Conservation (phyloP, 53 echinoderm and acorn worm genomes). For the Antedon mediterranea region DNA sequence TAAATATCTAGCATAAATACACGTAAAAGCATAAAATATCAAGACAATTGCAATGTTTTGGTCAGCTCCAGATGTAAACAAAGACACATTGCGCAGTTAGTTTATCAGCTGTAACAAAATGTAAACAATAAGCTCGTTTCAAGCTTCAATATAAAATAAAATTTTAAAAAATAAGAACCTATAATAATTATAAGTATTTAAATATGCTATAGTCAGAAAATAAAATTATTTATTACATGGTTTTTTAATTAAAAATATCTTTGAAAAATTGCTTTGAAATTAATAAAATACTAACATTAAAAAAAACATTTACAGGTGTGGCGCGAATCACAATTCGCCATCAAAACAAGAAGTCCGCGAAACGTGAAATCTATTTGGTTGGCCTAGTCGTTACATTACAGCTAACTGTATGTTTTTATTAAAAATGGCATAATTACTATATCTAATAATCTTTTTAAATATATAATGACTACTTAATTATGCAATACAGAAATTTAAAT, state of each 20-base stretch:
- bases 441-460: no score
- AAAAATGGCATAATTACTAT: no score
- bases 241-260: no score
- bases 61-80: neutral
- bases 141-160: neutral
- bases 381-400: no score
- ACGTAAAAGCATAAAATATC: neutral
- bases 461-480: no score
- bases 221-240: no score
- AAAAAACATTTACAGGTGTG: neutral
- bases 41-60: neutral
- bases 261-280: neutral
- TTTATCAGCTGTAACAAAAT: neutral
- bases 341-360: neutral
- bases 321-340: neutral
- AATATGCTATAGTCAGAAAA: neutral
- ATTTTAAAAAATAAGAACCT: neutral
- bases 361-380: no score
- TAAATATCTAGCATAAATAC: neutral
- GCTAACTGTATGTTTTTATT: no score
- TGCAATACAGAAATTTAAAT: no score
- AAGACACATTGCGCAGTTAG: constrained; percentile 1
- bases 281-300: neutral
- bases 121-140: neutral
- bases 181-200: neutral